Evolutionary conservation across 2,888 invertebrate genomes (phyloP).

Genomic region (Aphidius colemani): DNA sequence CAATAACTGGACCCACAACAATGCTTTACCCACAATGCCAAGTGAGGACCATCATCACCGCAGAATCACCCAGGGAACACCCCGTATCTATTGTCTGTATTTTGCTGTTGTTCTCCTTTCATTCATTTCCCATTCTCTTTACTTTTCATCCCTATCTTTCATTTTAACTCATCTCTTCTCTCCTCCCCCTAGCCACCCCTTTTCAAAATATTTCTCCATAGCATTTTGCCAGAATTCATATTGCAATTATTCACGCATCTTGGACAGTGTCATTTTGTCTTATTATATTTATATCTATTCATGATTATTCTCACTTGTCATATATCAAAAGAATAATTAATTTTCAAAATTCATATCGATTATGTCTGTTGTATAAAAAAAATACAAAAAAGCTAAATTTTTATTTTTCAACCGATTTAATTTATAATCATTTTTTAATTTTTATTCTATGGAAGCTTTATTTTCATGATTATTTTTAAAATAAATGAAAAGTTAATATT

Average conservation of each 20-base stretch:
- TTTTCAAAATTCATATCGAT: too few species aligned
- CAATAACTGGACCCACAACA: conserved; percentile 58
- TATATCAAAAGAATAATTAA: too few species aligned
- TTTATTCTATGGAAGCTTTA: too few species aligned
- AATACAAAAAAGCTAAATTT: too few species aligned
- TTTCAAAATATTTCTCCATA: neutral
- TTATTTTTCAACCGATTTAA: too few species aligned
- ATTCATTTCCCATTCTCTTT: conserved; percentile 24
- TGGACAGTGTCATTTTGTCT: too few species aligned
- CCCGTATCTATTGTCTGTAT: conserved; percentile 33
- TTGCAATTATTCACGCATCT: neutral
- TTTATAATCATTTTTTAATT: too few species aligned
- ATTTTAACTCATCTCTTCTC: conserved; percentile 24
- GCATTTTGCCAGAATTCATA: conserved; percentile 23
- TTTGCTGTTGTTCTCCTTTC: conserved; percentile 30
- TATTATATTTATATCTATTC: too few species aligned
- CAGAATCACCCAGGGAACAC: conserved; percentile 30
- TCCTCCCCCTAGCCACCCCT: conserved; percentile 19
- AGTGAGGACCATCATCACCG: conserved; percentile 44
- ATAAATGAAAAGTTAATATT: too few species aligned
- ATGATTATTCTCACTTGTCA: too few species aligned
- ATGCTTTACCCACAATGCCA: conserved; percentile 55
- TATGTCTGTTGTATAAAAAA: too few species aligned
- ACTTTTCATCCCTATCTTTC: conserved; percentile 20
- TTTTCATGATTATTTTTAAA: too few species aligned